Percentiles rank a stretch among this genome's conserved stretches.
Conservation (phyloP, 2,888 invertebrate species). For the Archaeoteleia sp. region DNA sequence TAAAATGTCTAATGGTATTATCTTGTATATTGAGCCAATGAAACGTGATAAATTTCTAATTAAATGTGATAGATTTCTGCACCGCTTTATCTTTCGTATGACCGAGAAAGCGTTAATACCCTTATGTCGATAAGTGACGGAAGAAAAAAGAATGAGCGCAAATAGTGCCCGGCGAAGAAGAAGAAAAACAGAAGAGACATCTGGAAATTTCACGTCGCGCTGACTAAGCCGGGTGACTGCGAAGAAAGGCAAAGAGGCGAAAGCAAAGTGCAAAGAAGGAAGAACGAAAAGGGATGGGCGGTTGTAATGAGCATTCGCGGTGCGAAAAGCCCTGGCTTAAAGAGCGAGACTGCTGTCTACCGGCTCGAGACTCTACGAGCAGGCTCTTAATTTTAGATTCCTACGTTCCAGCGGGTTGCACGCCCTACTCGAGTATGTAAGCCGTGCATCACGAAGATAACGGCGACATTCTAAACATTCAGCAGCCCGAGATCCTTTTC, state of each 20-base stretch:
- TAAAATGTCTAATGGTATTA: too few species aligned
- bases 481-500: constrained; percentile 8
- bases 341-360: constrained; percentile 15
- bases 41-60: too few species aligned
- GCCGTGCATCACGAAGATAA: constrained; percentile 35
- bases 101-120: too few species aligned
- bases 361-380: constrained; percentile 16
- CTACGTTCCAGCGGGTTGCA: constrained; percentile 42
- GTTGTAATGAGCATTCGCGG: constrained; percentile 54
- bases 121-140: constrained; percentile 6
- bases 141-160: constrained; percentile 16
- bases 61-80: too few species aligned
- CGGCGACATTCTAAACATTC: constrained; percentile 28
- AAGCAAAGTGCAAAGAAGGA: constrained; percentile 11
- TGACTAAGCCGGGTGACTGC: constrained; percentile 5
- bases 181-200: constrained; percentile 30
- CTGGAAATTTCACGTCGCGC: constrained; percentile 24
- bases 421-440: constrained; percentile 15
- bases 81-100: too few species aligned
- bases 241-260: constrained; percentile 32
- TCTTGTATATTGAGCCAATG: too few species aligned
- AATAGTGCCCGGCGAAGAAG: too few species aligned
- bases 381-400: constrained; percentile 63
- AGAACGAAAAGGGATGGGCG: constrained; percentile 20
- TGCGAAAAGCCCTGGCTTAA: constrained; percentile 46